These are phyloP conservation scores for Yponomeuta malinellus DNA, from an alignment of 2,888 invertebrate species.

Conservation along the genomic window DNA sequence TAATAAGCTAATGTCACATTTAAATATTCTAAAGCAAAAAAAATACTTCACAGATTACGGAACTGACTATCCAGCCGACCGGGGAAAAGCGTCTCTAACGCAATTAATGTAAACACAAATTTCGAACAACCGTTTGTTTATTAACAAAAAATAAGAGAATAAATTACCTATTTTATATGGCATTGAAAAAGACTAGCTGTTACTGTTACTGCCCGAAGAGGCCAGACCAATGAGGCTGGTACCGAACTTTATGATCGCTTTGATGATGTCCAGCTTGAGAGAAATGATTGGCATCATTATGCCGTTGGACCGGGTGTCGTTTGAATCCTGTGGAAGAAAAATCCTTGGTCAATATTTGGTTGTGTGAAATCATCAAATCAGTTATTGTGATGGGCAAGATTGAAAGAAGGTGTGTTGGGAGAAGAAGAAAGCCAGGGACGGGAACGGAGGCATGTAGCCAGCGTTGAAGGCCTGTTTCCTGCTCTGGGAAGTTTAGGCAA, in stretches of 20 bases:
- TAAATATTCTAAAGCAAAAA: neutral
- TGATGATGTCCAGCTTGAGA: slow-evolving; percentile 53
- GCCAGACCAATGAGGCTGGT: slow-evolving; percentile 49
- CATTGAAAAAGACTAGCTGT: neutral
- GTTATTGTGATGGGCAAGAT: no score
- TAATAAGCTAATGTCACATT: no score
- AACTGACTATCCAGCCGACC: neutral
- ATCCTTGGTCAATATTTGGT: no score
- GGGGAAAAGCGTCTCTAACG: neutral
- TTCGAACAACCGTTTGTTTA: neutral
- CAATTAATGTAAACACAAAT: neutral
- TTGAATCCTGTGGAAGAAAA: neutral
- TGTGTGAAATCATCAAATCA: no score
- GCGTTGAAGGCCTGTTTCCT: no score
- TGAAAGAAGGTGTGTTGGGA: no score
- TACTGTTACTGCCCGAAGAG: slow-evolving; percentile 31
- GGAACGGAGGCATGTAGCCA: no score
- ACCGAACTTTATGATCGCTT: slow-evolving; percentile 51
- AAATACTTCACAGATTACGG: neutral
- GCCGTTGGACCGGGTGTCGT: slow-evolving; percentile 14
- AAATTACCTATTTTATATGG: neutral
- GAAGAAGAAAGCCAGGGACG: no score
- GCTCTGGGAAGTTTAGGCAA: no score
- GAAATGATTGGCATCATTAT: slow-evolving; percentile 44
- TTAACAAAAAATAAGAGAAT: neutral